Evolutionary conservation across 2,113 vertebrate species (phyloP), one percentile per base, ranked within the genome.

Genomic region (Boleophthalmus pectinirostris): DNA sequence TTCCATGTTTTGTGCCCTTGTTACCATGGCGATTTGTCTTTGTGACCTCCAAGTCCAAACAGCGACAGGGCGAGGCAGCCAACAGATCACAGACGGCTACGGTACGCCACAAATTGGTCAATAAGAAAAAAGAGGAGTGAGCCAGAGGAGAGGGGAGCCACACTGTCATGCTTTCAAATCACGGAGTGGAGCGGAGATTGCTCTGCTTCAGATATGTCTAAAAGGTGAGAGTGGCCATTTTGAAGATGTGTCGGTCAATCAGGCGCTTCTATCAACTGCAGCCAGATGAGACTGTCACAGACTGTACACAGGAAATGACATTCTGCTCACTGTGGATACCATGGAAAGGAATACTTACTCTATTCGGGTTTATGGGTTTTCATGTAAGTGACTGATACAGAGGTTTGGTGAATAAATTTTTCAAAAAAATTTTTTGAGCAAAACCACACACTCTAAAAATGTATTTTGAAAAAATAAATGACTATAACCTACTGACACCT

Each of bases 141-240:
- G 35, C 10, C 18, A 45, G 65, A 4, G 20, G 15, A 14, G 14
- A 15, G 15, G 33, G 33, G 49, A 4, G 9, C 3, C 8, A n/a
- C 61, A n/a, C 20, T 66, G 72, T 63, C 29, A 56, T 21, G 20
- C 51, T 68, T 79, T 79, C 5, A 73, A 29, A 82, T 76, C 82
- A 76, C 67, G 66, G 25, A 81, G 54, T 18, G 38, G 9, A 18
- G 43, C 60, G 54, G 56, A 38, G 74, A 72, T 73, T 75, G 67
- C 15, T 18, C 6, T 18, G 63, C 33, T 46, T 46, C 35, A 47
- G 5, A 56, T 12, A 54, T 73, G 46, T 69, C 35, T 23, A 58
- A 35, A 24, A 70, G 73, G 47, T 69, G 56, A 72, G 51, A 70
- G 51, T 38, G 74, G 73, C 77, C 53, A 23, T 79, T 74, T 58